Evolutionary conservation across 2,888 invertebrate genomes (phyloP).

Genomic region (Erebia ligea): DNA sequence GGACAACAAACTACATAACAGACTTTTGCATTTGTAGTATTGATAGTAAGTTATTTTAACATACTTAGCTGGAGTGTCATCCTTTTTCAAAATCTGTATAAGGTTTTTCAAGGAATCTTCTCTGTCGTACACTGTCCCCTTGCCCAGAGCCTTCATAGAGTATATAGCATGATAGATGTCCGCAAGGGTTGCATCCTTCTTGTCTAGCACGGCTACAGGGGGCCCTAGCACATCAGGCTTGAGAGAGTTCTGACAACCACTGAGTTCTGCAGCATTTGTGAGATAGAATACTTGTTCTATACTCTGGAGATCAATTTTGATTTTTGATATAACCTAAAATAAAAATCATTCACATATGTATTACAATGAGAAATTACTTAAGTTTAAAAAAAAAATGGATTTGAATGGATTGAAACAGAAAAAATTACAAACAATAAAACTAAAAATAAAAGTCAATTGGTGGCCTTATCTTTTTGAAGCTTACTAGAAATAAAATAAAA

Average conservation of each 20-base stretch:
- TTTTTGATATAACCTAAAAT: constrained; percentile 60
- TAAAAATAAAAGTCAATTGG: too few relatives aligned
- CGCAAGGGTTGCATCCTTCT: constrained; percentile 85
- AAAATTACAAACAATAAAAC: too few relatives aligned
- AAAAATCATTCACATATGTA: constrained; percentile 6
- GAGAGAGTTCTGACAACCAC: constrained; percentile 78
- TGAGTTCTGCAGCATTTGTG: constrained; percentile 84
- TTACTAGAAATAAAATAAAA: too few relatives aligned
- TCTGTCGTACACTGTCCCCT: constrained; percentile 84
- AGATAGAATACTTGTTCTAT: constrained; percentile 86
- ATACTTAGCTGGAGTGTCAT: constrained; percentile 89
- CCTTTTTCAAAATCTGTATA: constrained; percentile 91
- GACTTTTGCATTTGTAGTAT: too few relatives aligned
- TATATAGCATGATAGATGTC: constrained; percentile 90
- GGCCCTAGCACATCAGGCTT: constrained; percentile 75
- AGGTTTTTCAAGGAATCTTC: constrained; percentile 88
- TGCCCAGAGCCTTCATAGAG: constrained; percentile 86
- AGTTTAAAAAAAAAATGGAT: too few relatives aligned
- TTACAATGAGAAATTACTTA: not conserved
- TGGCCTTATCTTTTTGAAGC: too few relatives aligned
- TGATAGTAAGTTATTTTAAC: not conserved
- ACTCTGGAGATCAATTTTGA: constrained; percentile 67
- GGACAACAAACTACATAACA: too few relatives aligned
- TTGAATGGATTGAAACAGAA: too few relatives aligned
- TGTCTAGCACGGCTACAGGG: constrained; percentile 84